Base-by-base conservation (phyloP, 2,113 vertebrate genomes). In the Scatophagus argus region DNA sequence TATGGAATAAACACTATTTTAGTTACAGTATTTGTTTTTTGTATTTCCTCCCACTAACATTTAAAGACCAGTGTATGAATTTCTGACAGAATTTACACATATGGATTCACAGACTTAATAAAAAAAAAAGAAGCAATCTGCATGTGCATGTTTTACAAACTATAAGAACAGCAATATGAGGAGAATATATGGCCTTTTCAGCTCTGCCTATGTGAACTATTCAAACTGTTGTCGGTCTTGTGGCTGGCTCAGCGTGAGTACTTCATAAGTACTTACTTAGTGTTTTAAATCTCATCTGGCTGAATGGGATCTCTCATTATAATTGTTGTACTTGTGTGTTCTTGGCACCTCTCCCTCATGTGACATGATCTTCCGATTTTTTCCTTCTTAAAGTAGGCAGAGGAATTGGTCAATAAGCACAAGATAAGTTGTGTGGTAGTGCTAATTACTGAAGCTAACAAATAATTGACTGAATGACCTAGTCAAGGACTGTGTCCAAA, bases 1-100 rank as follows among this genome's bases (percentile, higher is more conserved):
- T 76, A 89, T 67, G 60, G 56, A 93, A 92, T 93, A 93, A 93
- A 93, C 89, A 86, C 58, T 90, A 91, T 92, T 93, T 92, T 91
- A 86, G 63, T 82, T 88, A 89, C 65, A 56, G 70, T 68, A 67
- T 79, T 87, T 72, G 54, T 73, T 54, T 79, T 55, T 65, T 59
- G 29, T 21, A 29, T 70, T 82, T 63, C 31, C 31, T 71, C 5
- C 11, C 21, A 51, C 12, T 51, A 46, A 34, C 5, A 63, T 23
- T 63, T 36, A 19, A 62, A 47, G 1, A 52, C 1, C 8, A 41
- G n/a, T 12, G 10, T 21, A 19, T 58, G 8, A 31, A 52, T 61
- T 9, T n/a, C 1, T 34, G 9, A 17, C 25, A 13, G 1, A 32
- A 59, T 59, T 31, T 25, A 66, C 8, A 49, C 9, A 1, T 12